Base-by-base conservation (phyloP, 2,888 invertebrate species). In the Lithophane semibrunnea region DNA sequence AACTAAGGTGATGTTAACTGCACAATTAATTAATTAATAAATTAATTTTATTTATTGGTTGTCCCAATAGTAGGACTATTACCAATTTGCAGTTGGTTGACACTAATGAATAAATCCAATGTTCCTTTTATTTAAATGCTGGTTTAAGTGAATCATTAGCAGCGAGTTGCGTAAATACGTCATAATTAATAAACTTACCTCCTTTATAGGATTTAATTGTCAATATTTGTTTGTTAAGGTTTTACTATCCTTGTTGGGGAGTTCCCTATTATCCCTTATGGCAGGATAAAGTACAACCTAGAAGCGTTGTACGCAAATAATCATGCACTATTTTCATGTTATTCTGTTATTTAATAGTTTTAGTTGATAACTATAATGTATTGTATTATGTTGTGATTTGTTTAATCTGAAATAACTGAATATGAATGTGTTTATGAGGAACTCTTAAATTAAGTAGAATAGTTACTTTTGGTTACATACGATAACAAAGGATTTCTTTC, bases 81-180 rank as follows among this genome's bases (percentile, higher is more conserved):
- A 91, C 90, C 91, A 90, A 90, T 86, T 85, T 86, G 80, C 87
- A 86, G 87, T 87, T 75, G 75, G 61, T 86, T 82, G 84, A 87
- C 85, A 87, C 86, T 90, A 86, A 82, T 76, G 78, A 86, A 77
- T 81, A 66, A 68, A 80, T 66, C 58, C 58, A 79, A 74, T 83
- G 65, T 77, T 75, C 86, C 87, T 85, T 84, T 76, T 88, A 86
- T 88, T 88, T 86, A 87, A 84, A 81, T 66, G 74, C 60, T 64
- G n/a, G 75, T 71, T 81, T 64, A 60, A 49, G 63, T 88, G 95
- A 95, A 49, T 97, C 97, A 91, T 96, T 84, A 97, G 97, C 90
- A 97, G 96, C 65, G 97, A 94, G 93, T 98, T 98, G 61, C 97
- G 97, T 90, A 98, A 92, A 90, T 80, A 82, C 90, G 88, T 89